Evolutionary conservation across 2,888 invertebrate species (phyloP), one percentile per base, ranked within the genome.

Genomic region (Bruchidius siliquastri): DNA sequence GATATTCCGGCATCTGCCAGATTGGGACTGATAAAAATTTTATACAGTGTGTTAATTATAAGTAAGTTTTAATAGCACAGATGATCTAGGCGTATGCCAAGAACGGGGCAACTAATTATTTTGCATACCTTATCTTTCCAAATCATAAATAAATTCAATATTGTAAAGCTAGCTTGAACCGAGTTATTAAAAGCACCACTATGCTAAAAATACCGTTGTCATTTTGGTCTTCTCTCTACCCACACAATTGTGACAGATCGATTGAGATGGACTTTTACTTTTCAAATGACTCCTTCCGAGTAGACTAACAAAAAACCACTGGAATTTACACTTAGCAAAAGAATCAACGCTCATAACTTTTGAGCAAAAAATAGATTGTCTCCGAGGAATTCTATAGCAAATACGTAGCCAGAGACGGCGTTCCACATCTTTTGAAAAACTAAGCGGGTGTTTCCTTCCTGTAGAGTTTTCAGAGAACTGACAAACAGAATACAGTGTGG

Each of bases 181-280:
- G 49, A 13, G 49, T 13, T 49, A 49, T 49, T 49, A 49, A 13
- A 18, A 49, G 49, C 49, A 49, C 49, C 49, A 49, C 18, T 1
- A 18, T 8, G 49, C 49, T 49, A 49, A 49, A 74, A 72, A 81
- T 84, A 87, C 86, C 86, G 86, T 86, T 71, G 80, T 75, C 69
- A 86, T 79, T 83, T 86, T 86, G 3, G 85, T 86, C 83, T 86
- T 87, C 74, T 87, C 84, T 80, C 87, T 81, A 84, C 89, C 82
- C 87, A 89, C 82, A 87, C 88, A 83, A 72, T 84, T 83, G 87
- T 90, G 67, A 3, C 18, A 26, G 49, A 49, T 4, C 49, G 13
- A 18, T 49, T 49, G 6, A 49, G 6, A 1, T 49, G 8, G 49
- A 49, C 49, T 1, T 49, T 26, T 49, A 13, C 49, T 49, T 13